Percentiles rank a stretch among this genome's conserved stretches.
These are phyloP conservation scores for Plebejus anna DNA, from an alignment of 2,888 invertebrate species.

Conservation along the genomic window DNA sequence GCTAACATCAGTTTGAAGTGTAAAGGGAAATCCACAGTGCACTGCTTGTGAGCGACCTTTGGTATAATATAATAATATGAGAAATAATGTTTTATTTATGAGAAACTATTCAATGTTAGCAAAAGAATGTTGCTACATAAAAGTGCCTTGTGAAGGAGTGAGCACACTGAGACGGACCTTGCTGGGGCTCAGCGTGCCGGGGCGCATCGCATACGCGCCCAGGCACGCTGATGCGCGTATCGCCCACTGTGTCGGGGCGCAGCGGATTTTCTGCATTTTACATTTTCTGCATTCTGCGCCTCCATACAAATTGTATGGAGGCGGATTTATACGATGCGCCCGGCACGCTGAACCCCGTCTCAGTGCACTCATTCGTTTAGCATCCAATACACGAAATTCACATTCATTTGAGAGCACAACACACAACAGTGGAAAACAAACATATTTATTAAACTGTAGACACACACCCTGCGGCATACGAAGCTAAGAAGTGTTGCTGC, in stretches of 20 bases:
- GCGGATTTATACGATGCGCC: no score
- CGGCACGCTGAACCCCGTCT: no score
- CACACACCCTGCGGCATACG: not conserved
- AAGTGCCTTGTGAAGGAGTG: not conserved
- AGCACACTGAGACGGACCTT: no score
- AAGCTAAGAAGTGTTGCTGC: not conserved
- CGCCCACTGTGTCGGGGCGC: no score
- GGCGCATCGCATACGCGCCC: no score
- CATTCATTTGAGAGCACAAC: not conserved
- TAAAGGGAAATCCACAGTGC: not conserved
- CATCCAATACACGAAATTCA: not conserved
- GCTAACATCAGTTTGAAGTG: slow-evolving; percentile 5
- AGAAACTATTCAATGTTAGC: not conserved
- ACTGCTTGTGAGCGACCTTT: not conserved
- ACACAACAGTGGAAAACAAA: not conserved
- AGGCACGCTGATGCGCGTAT: no score
- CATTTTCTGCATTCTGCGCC: no score
- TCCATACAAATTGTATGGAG: no score
- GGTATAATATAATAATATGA: not conserved
- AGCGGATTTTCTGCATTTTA: no score
- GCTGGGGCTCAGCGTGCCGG: no score
- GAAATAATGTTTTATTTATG: not conserved
- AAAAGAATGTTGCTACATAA: not conserved
- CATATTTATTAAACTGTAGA: not conserved
- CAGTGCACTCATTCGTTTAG: not conserved